These are phyloP conservation scores for Sericinus montela DNA, from an alignment of 2,888 invertebrate species.

Conservation along the genomic window DNA sequence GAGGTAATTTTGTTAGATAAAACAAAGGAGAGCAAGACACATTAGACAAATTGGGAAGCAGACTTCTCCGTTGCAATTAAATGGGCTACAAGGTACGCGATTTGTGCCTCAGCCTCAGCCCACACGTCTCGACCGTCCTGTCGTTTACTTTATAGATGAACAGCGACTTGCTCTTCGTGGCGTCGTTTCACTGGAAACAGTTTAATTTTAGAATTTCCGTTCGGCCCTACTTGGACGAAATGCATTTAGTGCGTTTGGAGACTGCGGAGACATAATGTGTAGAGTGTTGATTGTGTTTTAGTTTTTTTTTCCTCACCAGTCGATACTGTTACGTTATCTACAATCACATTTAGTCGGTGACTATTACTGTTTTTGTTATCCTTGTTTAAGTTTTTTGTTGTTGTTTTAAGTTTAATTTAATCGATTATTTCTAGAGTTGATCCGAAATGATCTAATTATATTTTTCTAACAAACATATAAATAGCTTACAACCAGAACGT, in stretches of 20 bases:
- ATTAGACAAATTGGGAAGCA: constrained; percentile 41
- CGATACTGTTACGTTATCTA: no score
- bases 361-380: not conserved
- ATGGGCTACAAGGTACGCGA: constrained; percentile 59
- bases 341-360: constrained; percentile 12
- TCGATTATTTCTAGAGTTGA: no score
- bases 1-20: no score
- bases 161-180: constrained; percentile 44
- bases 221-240: constrained; percentile 67
- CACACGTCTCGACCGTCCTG: constrained; percentile 52
- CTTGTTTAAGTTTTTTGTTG: not conserved
- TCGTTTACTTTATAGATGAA: constrained; percentile 57
- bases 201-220: constrained; percentile 77
- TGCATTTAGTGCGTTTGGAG: constrained; percentile 59
- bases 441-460: no score
- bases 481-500: no score
- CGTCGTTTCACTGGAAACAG: constrained; percentile 69
- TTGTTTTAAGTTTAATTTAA: no score
- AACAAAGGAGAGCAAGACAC: not conserved
- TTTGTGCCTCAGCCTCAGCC: constrained; percentile 48
- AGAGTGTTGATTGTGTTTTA: constrained; percentile 18
- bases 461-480: no score
- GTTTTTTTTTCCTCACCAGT: no score
- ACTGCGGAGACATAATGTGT: constrained; percentile 23
- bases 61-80: constrained; percentile 60